Evolutionary conservation across 2,797 vertebrate genomes (phyloP).

Genomic region (Paedocypris micromegethes): DNA sequence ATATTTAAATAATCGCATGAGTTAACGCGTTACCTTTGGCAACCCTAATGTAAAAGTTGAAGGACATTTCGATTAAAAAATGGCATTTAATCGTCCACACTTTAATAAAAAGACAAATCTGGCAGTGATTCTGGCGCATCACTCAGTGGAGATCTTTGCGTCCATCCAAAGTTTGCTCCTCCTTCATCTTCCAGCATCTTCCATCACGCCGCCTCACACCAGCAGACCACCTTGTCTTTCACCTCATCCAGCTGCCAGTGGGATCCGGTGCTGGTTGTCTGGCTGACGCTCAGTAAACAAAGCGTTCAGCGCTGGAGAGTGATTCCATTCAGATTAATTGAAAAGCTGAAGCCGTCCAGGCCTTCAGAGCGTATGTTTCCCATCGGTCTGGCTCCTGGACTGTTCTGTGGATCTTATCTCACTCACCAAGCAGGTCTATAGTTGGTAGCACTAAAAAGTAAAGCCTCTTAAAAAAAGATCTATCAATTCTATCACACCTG

Average conservation of each 20-base stretch:
- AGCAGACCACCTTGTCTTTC: conserved; percentile 14
- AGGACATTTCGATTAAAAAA: too few relatives aligned
- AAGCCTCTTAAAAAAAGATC: conserved; percentile 10
- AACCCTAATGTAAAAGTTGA: too few relatives aligned
- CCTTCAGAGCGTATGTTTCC: conserved; percentile 8
- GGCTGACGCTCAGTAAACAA: conserved; percentile 52
- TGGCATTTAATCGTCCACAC: too few relatives aligned
- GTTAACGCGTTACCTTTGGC: too few relatives aligned
- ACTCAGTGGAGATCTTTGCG: too few relatives aligned
- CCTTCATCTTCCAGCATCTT: conserved; percentile 24
- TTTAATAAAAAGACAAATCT: too few relatives aligned
- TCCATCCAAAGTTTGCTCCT: conserved; percentile 2
- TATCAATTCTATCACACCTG: too few relatives aligned
- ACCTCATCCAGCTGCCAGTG: conserved; percentile 35
- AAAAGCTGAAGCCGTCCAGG: conserved; percentile 49
- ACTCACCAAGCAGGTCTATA: conserved; percentile 22
- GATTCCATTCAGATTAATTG: conserved; percentile 63
- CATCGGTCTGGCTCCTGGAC: conserved; percentile 19
- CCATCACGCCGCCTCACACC: conserved; percentile 17
- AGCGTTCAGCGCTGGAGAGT: conserved; percentile 45
- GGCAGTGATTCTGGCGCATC: too few relatives aligned
- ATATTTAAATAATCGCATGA: too few relatives aligned
- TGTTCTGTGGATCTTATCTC: conserved; percentile 31
- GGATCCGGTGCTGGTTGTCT: conserved; percentile 43
- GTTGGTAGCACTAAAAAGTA: conserved; percentile 30